Percentiles rank a stretch among this genome's conserved stretches.
phyloP scores from a whole-genome alignment of 2,888 invertebrate species.

The Chironomus tentans region DNA sequence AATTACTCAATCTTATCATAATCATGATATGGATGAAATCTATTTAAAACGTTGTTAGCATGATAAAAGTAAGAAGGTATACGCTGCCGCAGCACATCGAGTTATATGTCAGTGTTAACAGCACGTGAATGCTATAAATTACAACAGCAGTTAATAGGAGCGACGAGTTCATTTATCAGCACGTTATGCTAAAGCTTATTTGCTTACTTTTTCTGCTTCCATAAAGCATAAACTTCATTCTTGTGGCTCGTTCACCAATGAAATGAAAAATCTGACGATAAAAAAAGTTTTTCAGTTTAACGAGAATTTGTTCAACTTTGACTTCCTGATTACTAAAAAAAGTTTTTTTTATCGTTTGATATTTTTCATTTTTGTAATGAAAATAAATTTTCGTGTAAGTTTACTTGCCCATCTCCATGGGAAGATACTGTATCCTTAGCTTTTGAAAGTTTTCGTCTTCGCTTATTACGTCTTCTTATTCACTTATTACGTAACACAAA shows the following conservation, averaged over 20 bases:
- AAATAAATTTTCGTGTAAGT: no score
- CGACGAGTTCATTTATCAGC: slow-evolving; percentile 1
- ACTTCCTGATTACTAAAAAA: neutral
- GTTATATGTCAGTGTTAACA: slow-evolving; percentile 4
- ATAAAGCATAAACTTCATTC: neutral
- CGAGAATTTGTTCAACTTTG: no score
- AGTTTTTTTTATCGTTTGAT: neutral
- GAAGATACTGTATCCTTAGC: no score
- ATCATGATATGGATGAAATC: no score
- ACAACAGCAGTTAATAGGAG: neutral
- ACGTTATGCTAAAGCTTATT: neutral
- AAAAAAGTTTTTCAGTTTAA: neutral
- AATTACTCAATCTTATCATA: no score
- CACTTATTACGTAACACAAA: no score
- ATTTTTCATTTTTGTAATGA: neutral
- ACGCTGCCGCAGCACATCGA: neutral
- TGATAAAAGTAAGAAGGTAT: no score
- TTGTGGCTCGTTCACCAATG: neutral
- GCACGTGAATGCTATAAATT: slow-evolving; percentile 23
- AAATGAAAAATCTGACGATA: neutral
- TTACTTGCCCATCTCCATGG: no score
- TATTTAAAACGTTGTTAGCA: no score
- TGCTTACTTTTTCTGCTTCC: neutral
- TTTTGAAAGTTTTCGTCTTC: no score
- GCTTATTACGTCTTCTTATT: no score